Base-by-base conservation (phyloP, 1,140 invertebrate genomes). In the Macrobrachium rosenbergii region DNA sequence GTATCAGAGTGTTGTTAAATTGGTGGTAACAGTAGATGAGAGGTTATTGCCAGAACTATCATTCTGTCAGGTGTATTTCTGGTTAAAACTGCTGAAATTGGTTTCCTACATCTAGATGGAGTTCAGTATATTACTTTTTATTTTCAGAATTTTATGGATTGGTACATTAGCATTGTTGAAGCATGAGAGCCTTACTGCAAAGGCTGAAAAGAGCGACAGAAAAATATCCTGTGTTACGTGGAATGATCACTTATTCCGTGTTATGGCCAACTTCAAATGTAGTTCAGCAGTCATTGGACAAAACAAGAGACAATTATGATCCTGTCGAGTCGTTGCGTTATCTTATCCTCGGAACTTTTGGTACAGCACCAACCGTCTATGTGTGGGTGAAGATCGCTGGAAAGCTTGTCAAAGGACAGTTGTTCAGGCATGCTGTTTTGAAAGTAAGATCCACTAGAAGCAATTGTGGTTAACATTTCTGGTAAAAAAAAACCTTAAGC, bases 311-410 rank as follows among this genome's bases (percentile, higher is more conserved):
- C 45, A 76, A 82, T n/a, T 88, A 77, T 63, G 89, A 89, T 52
- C 77, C 52, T 16, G 11, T 76, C 14, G 88, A 89, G 62, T 63
- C 76, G 12, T 43, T 82, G 21, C 64, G 89, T 62, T 89, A 86
- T 72, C 62, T 88, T 16, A 60, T 88, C 59, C 75, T 88, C 37
- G 89, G 89, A 19, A 85, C 86, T 6, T 89, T 89, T 86, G 87
- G 45, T 58, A 88, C 87, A 28, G 89, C 89, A n/a, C 89, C 89
- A 72, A 89, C 89, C 23, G 89, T 89, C 23, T 88, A 89, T 73
- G 86, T 78, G 0, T 89, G 86, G 89, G 87, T 89, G 37, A 88
- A 85, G 63, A 67, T 89, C 6, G 89, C 89, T 10, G 69, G 89
- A 69, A 80, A 62, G 69, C 82, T 89, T 23, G 62, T 89, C 21